These are phyloP conservation scores for Piliocolobus tephrosceles DNA, from an alignment of 2,113 vertebrate species.

Conservation along the genomic window DNA sequence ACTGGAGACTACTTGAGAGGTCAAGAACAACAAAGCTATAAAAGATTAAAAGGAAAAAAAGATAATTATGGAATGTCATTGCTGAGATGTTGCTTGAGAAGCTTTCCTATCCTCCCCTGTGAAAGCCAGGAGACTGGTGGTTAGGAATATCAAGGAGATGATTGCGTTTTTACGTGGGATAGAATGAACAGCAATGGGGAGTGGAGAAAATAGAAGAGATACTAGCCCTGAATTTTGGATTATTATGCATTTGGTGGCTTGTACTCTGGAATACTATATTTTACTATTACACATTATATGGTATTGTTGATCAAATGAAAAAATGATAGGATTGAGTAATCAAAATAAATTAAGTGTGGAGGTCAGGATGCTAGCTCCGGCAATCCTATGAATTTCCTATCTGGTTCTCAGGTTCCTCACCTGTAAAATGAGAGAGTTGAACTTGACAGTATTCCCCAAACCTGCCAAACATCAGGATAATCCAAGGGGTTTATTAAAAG, in stretches of 20 bases:
- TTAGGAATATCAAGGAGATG: neutral
- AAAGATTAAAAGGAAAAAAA: slow-evolving; percentile 34
- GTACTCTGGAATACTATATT: neutral
- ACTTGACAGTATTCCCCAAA: neutral
- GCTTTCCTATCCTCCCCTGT: neutral
- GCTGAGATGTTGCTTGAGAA: slow-evolving; percentile 3
- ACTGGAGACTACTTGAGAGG: neutral
- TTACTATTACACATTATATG: neutral
- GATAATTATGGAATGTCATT: slow-evolving; percentile 39
- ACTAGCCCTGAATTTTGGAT: neutral
- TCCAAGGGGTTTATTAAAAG: neutral
- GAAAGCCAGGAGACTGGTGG: neutral
- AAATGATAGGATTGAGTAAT: slow-evolving; percentile 4
- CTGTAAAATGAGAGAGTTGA: neutral
- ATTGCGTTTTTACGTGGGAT: neutral
- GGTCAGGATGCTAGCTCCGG: neutral
- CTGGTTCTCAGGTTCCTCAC: neutral
- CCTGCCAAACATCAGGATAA: neutral
- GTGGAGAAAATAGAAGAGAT: neutral
- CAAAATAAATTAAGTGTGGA: slow-evolving; percentile 4
- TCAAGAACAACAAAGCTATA: slow-evolving; percentile 53
- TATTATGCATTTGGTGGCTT: neutral
- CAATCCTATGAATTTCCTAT: neutral
- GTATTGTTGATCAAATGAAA: neutral
- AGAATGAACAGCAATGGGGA: neutral